Evolutionary conservation across 92 coral and sea anemone genomes (phyloP).

Genomic region (Pocillopora grandis): DNA sequence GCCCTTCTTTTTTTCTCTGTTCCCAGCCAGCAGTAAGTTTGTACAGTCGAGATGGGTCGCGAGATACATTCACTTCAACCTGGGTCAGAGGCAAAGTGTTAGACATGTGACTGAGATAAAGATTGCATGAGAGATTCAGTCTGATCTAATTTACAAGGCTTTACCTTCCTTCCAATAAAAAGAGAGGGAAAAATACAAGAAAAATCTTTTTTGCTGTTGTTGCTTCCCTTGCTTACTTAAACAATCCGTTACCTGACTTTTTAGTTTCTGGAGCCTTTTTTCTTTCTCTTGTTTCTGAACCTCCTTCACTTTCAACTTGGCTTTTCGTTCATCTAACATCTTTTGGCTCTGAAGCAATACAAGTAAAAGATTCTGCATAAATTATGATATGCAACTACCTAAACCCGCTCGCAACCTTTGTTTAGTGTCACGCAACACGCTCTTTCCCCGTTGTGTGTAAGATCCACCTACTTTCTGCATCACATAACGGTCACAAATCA

Average conservation of each 20-base stretch:
- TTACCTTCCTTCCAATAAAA: too few species aligned
- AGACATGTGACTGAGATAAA: too few species aligned
- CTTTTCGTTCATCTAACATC: slow-evolving; percentile 79
- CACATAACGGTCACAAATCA: not conserved
- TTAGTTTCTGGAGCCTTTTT: slow-evolving; percentile 86
- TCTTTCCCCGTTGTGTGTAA: too few species aligned
- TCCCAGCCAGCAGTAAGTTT: slow-evolving; percentile 92
- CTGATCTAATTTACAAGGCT: too few species aligned
- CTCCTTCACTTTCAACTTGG: slow-evolving; percentile 69
- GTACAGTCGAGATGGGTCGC: slow-evolving; percentile 94
- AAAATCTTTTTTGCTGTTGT: too few species aligned
- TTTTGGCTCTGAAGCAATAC: slow-evolving; percentile 67
- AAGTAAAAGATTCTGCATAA: not conserved
- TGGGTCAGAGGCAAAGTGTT: slow-evolving; percentile 9
- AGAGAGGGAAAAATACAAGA: too few species aligned
- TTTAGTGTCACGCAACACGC: too few species aligned
- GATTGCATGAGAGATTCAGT: too few species aligned
- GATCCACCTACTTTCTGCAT: too few species aligned
- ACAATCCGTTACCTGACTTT: slow-evolving; percentile 71
- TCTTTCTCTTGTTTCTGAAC: slow-evolving; percentile 81
- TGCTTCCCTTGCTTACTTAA: not conserved
- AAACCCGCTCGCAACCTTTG: not conserved
- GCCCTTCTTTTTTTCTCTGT: slow-evolving; percentile 85
- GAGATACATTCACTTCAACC: slow-evolving; percentile 90
- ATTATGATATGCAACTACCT: not conserved